Percentiles rank a stretch among this genome's conserved stretches.
Evolutionary conservation across 2,113 vertebrate genomes (phyloP).

Genomic region (Gorsachius goisagi): DNA sequence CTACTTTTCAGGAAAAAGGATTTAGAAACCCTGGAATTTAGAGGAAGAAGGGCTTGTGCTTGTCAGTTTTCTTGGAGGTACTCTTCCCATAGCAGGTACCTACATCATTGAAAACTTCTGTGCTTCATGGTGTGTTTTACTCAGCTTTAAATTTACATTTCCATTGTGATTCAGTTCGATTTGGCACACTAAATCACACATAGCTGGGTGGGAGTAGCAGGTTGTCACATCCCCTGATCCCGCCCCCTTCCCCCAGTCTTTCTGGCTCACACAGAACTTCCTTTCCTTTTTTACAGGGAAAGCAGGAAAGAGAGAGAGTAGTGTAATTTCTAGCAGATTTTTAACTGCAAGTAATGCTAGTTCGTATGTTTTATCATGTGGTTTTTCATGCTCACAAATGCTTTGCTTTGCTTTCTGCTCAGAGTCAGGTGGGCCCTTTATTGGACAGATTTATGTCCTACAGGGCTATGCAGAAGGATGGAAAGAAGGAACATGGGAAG

Average conservation of each 20-base stretch:
- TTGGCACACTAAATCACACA: neutral
- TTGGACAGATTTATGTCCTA: constrained; percentile 90
- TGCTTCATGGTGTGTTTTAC: neutral
- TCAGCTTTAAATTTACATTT: neutral
- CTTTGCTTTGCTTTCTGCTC: neutral
- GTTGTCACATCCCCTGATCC: neutral
- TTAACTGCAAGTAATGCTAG: neutral
- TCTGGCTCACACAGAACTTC: neutral
- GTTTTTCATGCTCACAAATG: neutral
- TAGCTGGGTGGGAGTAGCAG: neutral
- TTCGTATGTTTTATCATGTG: rapidly evolving
- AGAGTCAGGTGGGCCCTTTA: constrained; percentile 96
- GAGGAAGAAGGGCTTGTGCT: neutral
- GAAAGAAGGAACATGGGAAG: constrained; percentile 95
- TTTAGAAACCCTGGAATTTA: neutral
- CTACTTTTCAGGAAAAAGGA: neutral
- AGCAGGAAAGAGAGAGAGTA: neutral
- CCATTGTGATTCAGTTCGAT: rapidly evolving
- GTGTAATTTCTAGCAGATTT: neutral
- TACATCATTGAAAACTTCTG: neutral
- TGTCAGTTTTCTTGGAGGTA: neutral
- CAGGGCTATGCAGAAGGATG: constrained; percentile 94
- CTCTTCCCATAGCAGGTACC: neutral
- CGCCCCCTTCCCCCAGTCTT: neutral
- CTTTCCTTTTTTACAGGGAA: neutral